Percentiles rank a stretch among this genome's conserved stretches.
phyloP scores from a whole-genome alignment of 92 coral and sea anemone genomes.

The Micromussa lordhowensis region DNA sequence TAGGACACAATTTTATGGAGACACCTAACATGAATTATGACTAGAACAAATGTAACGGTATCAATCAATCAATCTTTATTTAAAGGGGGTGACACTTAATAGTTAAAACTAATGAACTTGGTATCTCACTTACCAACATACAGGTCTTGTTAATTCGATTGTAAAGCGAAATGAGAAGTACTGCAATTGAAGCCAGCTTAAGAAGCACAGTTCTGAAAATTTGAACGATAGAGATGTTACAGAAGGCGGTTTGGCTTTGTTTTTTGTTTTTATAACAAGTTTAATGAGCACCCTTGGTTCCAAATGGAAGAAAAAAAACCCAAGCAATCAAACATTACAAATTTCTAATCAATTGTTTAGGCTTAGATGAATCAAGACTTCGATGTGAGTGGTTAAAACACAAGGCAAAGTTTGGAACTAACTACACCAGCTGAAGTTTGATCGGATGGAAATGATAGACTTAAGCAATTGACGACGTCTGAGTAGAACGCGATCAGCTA shows the following conservation, averaged over 20 bases:
- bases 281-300: too few relatives aligned
- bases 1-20: too few relatives aligned
- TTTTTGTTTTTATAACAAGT: neutral
- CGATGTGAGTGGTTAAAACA: too few relatives aligned
- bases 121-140: slow-evolving; percentile 74
- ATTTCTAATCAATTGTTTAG: neutral
- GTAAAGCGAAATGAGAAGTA: slow-evolving; percentile 74
- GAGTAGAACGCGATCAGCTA: neutral
- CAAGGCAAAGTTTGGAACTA: too few relatives aligned
- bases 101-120: too few relatives aligned
- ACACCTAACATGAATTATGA: neutral
- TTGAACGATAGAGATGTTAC: neutral
- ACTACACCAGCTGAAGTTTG: too few relatives aligned
- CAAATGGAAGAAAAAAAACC: too few relatives aligned
- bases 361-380: too few relatives aligned
- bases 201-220: slow-evolving; percentile 78
- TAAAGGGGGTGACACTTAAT: too few relatives aligned
- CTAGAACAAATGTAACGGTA: neutral
- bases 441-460: too few relatives aligned
- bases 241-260: neutral
- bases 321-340: neutral
- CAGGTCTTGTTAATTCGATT: slow-evolving; percentile 72
- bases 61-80: too few relatives aligned
- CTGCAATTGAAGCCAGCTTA: slow-evolving; percentile 84
- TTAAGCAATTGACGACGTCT: too few relatives aligned